phyloP scores from a whole-genome alignment of 2,113 vertebrate species.

The Caloenas nicobarica region DNA sequence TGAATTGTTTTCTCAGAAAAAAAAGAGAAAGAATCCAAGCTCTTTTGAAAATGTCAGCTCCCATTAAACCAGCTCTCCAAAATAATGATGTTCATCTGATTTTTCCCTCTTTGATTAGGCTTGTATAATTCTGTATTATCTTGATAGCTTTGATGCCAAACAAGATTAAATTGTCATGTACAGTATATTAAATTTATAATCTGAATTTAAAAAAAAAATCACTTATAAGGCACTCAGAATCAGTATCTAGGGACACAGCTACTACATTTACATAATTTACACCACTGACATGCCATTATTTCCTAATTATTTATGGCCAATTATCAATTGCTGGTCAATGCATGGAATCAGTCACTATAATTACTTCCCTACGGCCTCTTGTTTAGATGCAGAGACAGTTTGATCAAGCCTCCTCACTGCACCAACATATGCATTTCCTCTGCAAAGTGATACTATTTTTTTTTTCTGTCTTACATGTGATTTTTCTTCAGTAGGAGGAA shows the following conservation, averaged over 20 bases:
- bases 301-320: slow-evolving; percentile 75
- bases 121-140: slow-evolving; percentile 77
- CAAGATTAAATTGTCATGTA: slow-evolving; percentile 78
- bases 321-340: slow-evolving; percentile 77
- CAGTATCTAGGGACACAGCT: slow-evolving; percentile 56
- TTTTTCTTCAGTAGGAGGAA: slow-evolving; percentile 19
- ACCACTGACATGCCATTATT: slow-evolving; percentile 39
- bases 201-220: slow-evolving; percentile 70
- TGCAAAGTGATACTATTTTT: slow-evolving; percentile 15
- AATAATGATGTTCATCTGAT: slow-evolving; percentile 66
- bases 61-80: slow-evolving; percentile 61
- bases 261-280: slow-evolving; percentile 69
- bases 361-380: slow-evolving; percentile 64
- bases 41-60: slow-evolving; percentile 60
- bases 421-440: background rate
- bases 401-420: background rate
- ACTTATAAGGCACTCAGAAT: slow-evolving; percentile 61
- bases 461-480: background rate
- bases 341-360: slow-evolving; percentile 68
- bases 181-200: slow-evolving; percentile 74
- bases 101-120: slow-evolving; percentile 73
- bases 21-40: slow-evolving; percentile 5
- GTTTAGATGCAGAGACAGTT: slow-evolving; percentile 23
- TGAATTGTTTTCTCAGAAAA: slow-evolving; percentile 46
- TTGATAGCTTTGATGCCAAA: slow-evolving; percentile 75